phyloP scores from a whole-genome alignment of 2,888 invertebrate genomes.

The Chaetoderma sp. region DNA sequence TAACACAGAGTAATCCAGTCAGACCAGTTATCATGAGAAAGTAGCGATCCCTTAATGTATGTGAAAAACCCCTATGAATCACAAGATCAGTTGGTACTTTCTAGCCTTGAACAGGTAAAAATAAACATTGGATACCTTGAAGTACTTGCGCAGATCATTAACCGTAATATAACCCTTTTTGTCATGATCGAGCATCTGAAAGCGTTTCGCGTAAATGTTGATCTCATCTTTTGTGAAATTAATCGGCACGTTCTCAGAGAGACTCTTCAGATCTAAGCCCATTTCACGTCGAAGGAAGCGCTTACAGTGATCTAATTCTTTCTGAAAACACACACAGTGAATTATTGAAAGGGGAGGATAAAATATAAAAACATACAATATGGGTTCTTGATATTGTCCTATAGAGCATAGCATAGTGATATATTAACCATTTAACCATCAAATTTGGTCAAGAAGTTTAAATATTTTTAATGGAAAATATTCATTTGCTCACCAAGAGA shows the following conservation, averaged over 20 bases:
- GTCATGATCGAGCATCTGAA: constrained; percentile 95
- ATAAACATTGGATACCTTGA: no score
- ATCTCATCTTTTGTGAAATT: constrained; percentile 95
- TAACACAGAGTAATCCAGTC: no score
- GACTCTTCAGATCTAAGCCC: constrained; percentile 92
- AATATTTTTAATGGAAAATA: no score
- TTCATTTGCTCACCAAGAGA: no score
- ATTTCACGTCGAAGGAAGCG: constrained; percentile 94
- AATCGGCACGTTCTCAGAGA: constrained; percentile 84
- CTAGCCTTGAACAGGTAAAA: no score
- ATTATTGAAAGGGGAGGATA: background rate
- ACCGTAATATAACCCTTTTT: constrained; percentile 98
- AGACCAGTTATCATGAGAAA: no score
- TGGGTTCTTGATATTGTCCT: background rate
- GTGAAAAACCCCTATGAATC: no score
- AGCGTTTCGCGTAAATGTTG: constrained; percentile 91
- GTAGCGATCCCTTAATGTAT: no score
- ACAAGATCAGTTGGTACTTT: no score
- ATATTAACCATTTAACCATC: background rate
- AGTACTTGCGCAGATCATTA: constrained; percentile 93
- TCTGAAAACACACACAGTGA: constrained; percentile 71
- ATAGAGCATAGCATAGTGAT: background rate
- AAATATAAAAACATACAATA: background rate
- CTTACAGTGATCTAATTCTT: constrained; percentile 83
- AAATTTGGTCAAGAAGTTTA: background rate